Evolutionary conservation across 23 tunicate species (phyloP).

Genomic region (Ascidia mentula): DNA sequence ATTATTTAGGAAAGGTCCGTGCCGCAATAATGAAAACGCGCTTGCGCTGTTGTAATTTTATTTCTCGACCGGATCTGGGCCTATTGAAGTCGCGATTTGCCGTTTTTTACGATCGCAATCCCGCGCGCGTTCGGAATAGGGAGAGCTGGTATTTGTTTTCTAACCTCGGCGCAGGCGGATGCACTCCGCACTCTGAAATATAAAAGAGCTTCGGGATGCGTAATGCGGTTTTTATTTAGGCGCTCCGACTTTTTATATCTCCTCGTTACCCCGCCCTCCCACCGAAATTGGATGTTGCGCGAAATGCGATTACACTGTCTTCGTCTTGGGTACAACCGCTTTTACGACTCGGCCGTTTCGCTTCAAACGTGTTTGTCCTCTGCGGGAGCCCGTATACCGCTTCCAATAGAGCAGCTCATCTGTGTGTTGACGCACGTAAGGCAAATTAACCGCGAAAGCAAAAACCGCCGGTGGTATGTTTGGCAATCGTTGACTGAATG

Average conservation of each 20-base stretch:
- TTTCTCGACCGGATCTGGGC: neutral
- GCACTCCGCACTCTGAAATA: neutral
- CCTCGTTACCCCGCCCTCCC: constrained; percentile 6
- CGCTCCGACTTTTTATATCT: neutral
- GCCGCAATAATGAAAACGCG: constrained; percentile 5
- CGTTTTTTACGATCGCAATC: neutral
- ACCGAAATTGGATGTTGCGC: constrained; percentile 9
- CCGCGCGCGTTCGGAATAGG: too few relatives aligned
- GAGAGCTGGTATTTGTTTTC: neutral
- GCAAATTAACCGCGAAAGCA: neutral
- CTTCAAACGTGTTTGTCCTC: neutral
- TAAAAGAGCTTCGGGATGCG: neutral
- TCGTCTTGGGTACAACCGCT: neutral
- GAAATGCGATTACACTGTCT: neutral
- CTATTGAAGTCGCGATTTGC: neutral
- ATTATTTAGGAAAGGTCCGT: constrained; percentile 1
- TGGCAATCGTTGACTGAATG: neutral
- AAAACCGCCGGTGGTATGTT: too few relatives aligned
- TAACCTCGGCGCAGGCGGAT: neutral
- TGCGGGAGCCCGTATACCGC: neutral
- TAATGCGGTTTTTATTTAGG: neutral
- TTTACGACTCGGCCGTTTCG: neutral
- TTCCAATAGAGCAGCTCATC: neutral
- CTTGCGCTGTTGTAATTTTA: constrained; percentile 7
- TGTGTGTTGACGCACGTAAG: neutral